Conservation (phyloP, 2,113 vertebrate genomes). For the Xyliphius kryptos region DNA sequence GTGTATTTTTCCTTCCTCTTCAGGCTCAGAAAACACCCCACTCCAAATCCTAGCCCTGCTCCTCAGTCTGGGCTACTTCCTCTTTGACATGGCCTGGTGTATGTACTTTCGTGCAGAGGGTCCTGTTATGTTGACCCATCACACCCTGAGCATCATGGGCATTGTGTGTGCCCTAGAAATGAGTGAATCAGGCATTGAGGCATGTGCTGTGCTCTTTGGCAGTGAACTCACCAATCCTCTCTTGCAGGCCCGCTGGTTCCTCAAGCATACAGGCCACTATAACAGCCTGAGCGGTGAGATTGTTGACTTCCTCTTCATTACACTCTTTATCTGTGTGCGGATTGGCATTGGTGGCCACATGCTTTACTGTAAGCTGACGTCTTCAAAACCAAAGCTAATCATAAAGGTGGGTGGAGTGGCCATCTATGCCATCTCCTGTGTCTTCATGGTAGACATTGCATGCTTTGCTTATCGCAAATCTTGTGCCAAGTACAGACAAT, state of each 20-base stretch:
- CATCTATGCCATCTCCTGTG: conserved; percentile 85
- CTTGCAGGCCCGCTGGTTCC: conserved; percentile 92
- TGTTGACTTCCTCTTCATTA: conserved; percentile 84
- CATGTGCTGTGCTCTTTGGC: conserved; percentile 86
- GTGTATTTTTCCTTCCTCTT: conserved; percentile 2
- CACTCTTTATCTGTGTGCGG: conserved; percentile 78
- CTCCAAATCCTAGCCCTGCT: conserved; percentile 73
- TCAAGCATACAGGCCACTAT: conserved; percentile 75
- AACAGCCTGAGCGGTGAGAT: conserved; percentile 73
- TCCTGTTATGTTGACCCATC: conserved; percentile 84
- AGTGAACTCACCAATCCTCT: conserved; percentile 93
- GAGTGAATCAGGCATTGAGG: conserved; percentile 78
- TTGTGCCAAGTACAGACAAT: conserved; percentile 73
- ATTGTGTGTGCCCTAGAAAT: conserved; percentile 71
- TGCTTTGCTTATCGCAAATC: conserved; percentile 81
- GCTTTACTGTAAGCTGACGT: conserved; percentile 82
- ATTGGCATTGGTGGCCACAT: conserved; percentile 79
- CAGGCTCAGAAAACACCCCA: conserved; percentile 83
- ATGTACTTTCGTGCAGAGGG: conserved; percentile 77
- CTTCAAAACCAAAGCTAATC: conserved; percentile 69
- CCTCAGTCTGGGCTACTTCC: conserved; percentile 89
- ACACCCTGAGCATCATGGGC: conserved; percentile 78
- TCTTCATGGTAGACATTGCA: conserved; percentile 90
- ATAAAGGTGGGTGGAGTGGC: conserved; percentile 79
- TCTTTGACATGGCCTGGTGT: conserved; percentile 90